These are phyloP conservation scores for Phylloscopus whistleri DNA, from an alignment of 2,113 vertebrate genomes.

Conservation along the genomic window DNA sequence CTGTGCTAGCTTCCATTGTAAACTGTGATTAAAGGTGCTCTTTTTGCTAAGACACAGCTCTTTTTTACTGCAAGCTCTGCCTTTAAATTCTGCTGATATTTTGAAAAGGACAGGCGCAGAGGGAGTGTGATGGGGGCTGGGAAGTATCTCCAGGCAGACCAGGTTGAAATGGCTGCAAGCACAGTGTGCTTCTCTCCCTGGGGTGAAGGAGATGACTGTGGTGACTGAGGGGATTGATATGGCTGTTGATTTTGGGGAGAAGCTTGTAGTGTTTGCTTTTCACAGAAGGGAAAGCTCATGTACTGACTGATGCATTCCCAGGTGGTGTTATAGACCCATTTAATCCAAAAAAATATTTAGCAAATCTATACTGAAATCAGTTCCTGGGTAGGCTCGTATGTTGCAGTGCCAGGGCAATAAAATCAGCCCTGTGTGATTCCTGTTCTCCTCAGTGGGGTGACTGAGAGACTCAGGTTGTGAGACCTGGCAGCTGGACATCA, in stretches of 20 bases:
- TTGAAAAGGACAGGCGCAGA: background rate
- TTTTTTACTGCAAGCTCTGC: slow-evolving; percentile 58
- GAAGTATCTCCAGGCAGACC: background rate
- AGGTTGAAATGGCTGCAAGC: background rate
- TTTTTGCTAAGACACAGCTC: slow-evolving; percentile 37
- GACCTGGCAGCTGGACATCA: background rate
- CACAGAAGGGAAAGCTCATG: background rate
- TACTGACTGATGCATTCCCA: background rate
- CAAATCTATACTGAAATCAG: background rate
- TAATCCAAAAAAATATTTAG: background rate
- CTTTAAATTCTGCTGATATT: slow-evolving; percentile 56
- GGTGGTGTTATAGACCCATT: background rate
- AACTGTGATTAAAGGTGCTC: slow-evolving; percentile 50
- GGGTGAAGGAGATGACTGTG: background rate
- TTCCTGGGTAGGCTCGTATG: background rate
- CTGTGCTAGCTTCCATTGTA: background rate
- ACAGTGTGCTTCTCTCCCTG: background rate
- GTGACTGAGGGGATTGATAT: background rate
- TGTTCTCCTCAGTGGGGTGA: background rate
- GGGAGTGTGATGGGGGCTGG: background rate
- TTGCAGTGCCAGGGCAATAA: background rate
- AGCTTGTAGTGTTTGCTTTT: background rate
- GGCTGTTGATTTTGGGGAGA: background rate
- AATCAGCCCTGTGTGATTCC: background rate
- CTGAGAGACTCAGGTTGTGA: background rate